Percentiles rank a stretch among this genome's conserved stretches.
phyloP scores from a whole-genome alignment of 2,797 vertebrate species.

The Morelia viridis region DNA sequence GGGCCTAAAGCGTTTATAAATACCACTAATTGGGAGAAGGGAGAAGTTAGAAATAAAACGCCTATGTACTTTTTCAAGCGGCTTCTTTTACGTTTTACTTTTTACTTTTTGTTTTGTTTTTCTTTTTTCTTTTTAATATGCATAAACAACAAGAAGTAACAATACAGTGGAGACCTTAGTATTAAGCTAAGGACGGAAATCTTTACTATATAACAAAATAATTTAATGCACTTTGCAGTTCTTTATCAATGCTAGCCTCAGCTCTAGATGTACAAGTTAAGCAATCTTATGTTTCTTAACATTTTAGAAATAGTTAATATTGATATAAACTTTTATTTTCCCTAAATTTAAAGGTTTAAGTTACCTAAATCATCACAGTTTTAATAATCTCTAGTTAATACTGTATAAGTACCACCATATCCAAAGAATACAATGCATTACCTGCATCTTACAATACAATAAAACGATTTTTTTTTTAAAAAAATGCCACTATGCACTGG shows the following conservation, averaged over 20 bases:
- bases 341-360: background rate
- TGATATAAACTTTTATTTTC: background rate
- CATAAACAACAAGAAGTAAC: background rate
- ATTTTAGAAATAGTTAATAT: background rate
- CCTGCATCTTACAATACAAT: background rate
- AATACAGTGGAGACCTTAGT: background rate
- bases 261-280: background rate
- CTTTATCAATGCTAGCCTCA: background rate
- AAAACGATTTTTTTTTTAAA: no score
- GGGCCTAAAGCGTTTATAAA: background rate
- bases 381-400: background rate
- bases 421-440: background rate
- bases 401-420: background rate
- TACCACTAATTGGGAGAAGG: background rate
- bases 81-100: background rate
- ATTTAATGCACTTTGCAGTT: background rate
- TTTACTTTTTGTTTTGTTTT: background rate
- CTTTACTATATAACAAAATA: background rate
- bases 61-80: background rate
- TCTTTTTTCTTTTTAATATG: background rate
- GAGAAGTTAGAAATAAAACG: background rate
- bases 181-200: background rate
- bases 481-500: background rate
- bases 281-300: background rate
- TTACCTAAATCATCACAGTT: background rate